Percentiles rank a stretch among this genome's conserved stretches.
These are phyloP conservation scores for Hippoglossus stenolepis DNA, from an alignment of 2,113 vertebrate species.

Conservation along the genomic window DNA sequence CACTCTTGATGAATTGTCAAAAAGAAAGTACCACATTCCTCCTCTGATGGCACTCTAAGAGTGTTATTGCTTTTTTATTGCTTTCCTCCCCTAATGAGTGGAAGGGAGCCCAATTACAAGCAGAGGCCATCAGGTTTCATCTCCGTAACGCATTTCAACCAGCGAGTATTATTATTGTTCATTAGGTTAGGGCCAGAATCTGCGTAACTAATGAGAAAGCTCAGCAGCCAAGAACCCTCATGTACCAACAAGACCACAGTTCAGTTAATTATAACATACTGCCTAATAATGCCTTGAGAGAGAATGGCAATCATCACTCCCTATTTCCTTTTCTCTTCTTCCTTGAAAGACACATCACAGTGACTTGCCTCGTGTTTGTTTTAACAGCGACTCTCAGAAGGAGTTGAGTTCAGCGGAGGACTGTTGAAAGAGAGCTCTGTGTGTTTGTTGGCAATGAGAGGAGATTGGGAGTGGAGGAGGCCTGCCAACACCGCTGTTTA, in stretches of 20 bases:
- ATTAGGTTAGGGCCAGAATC: slow-evolving; percentile 75
- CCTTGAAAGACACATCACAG: slow-evolving; percentile 44
- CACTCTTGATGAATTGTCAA: slow-evolving; percentile 72
- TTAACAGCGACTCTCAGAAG: slow-evolving; percentile 74
- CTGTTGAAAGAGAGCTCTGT: slow-evolving; percentile 71
- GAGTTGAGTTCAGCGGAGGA: slow-evolving; percentile 50
- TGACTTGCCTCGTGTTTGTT: slow-evolving; percentile 65
- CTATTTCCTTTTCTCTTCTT: slow-evolving; percentile 23
- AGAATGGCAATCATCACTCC: slow-evolving; percentile 58
- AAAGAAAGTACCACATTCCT: slow-evolving; percentile 70
- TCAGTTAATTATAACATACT: slow-evolving; percentile 79
- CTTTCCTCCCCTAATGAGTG: slow-evolving; percentile 73
- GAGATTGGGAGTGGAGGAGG: slow-evolving; percentile 57
- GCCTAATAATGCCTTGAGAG: slow-evolving; percentile 76
- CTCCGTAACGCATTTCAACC: slow-evolving; percentile 73
- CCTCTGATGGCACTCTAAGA: slow-evolving; percentile 64
- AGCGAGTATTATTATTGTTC: slow-evolving; percentile 78
- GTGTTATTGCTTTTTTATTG: slow-evolving; percentile 74
- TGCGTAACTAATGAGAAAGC: slow-evolving; percentile 78
- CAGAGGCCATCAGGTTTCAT: slow-evolving; percentile 65
- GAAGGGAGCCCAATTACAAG: slow-evolving; percentile 72
- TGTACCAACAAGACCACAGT: slow-evolving; percentile 71
- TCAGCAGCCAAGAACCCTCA: slow-evolving; percentile 60
- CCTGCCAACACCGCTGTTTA: slow-evolving; percentile 84
- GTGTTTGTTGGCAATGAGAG: slow-evolving; percentile 82